These are phyloP conservation scores for Deilephila elpenor DNA, from an alignment of 2,888 invertebrate genomes.

Conservation along the genomic window DNA sequence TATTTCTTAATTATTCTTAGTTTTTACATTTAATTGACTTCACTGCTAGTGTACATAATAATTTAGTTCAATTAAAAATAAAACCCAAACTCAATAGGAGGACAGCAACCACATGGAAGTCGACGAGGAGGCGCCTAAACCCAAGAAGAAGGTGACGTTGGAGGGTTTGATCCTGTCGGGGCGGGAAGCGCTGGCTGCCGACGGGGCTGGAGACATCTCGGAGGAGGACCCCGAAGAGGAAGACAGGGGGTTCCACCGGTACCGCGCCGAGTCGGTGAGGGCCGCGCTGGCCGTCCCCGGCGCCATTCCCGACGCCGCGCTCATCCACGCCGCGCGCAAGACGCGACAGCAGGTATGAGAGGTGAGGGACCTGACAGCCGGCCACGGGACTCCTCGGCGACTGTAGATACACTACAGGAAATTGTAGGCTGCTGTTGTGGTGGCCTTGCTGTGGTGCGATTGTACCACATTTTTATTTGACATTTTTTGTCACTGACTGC, in stretches of 20 bases:
- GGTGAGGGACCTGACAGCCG: slow-evolving; percentile 88
- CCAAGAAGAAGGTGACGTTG: slow-evolving; percentile 76
- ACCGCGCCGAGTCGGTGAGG: slow-evolving; percentile 88
- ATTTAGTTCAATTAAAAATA: not conserved
- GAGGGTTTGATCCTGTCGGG: slow-evolving; percentile 89
- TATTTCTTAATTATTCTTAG: too few species aligned
- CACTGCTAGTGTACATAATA: not conserved
- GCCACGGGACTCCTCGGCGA: slow-evolving; percentile 31
- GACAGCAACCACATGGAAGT: slow-evolving; percentile 49
- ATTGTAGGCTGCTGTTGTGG: too few species aligned
- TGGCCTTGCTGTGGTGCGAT: too few species aligned
- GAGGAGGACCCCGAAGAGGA: slow-evolving; percentile 83
- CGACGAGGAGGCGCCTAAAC: slow-evolving; percentile 50
- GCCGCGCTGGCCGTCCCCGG: slow-evolving; percentile 91
- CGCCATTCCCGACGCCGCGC: slow-evolving; percentile 97
- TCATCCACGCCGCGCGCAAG: slow-evolving; percentile 98
- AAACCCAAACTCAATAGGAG: slow-evolving; percentile 50
- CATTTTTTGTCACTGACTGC: too few species aligned
- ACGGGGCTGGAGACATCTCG: slow-evolving; percentile 86
- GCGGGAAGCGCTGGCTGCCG: slow-evolving; percentile 92
- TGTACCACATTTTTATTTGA: too few species aligned
- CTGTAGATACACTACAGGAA: not conserved
- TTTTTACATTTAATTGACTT: too few species aligned
- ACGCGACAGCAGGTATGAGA: slow-evolving; percentile 94
- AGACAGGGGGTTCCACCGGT: slow-evolving; percentile 76